phyloP scores from a whole-genome alignment of 1,140 invertebrate species.

The Ladona fulva region DNA sequence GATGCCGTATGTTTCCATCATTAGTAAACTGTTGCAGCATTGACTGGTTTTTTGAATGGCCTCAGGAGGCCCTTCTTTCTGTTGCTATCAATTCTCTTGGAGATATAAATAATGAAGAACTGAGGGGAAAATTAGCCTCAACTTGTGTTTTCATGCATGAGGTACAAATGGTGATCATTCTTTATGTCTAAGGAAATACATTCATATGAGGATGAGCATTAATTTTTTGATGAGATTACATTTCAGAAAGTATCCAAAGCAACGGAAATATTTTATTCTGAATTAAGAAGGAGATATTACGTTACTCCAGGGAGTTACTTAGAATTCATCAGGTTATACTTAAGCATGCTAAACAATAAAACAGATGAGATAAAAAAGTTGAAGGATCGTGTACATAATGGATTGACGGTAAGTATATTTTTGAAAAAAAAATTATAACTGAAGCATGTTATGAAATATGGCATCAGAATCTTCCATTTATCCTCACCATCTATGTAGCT shows the following conservation, averaged over 20 bases:
- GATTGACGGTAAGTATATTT: constrained; percentile 46
- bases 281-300: constrained; percentile 76
- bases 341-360: constrained; percentile 51
- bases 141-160: constrained; percentile 70
- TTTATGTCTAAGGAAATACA: neutral
- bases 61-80: constrained; percentile 73
- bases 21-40: constrained; percentile 90
- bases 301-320: constrained; percentile 84
- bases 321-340: constrained; percentile 74
- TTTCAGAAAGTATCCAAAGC: constrained; percentile 62
- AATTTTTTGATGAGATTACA: constrained; percentile 23
- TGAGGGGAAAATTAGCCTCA: constrained; percentile 44
- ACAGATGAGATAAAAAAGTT: constrained; percentile 55
- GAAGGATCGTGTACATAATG: constrained; percentile 64
- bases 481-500: no score
- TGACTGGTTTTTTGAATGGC: constrained; percentile 89
- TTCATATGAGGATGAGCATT: neutral
- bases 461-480: no score
- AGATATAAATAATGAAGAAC: constrained; percentile 35
- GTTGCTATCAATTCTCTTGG: constrained; percentile 55
- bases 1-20: constrained; percentile 80
- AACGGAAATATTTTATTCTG: constrained; percentile 63
- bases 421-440: constrained; percentile 49
- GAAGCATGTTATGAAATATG: no score
- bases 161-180: constrained; percentile 31